phyloP scores from a whole-genome alignment of 2,888 invertebrate species.

The Malthinus flaveolus region DNA sequence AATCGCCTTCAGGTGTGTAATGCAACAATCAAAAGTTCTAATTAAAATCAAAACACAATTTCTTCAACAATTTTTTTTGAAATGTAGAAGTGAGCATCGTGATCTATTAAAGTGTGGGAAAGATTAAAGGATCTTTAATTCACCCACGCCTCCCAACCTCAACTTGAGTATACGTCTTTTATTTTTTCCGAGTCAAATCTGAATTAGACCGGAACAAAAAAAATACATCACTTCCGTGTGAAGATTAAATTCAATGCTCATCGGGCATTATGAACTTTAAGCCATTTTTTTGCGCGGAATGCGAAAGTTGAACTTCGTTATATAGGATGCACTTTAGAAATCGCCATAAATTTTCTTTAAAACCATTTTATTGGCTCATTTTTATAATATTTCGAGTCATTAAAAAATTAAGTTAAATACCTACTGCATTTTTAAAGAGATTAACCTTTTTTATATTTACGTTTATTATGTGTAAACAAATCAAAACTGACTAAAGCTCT shows the following conservation, averaged over 20 bases:
- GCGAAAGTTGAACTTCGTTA: conserved; percentile 5
- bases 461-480: conserved; percentile 2
- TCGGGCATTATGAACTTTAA: not conserved
- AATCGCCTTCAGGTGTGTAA: too few relatives aligned
- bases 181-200: not conserved
- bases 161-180: not conserved
- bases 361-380: conserved; percentile 34
- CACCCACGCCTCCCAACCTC: conserved; percentile 8
- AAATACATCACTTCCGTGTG: not conserved
- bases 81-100: conserved; percentile 13
- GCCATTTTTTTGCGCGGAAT: not conserved
- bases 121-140: conserved; percentile 13
- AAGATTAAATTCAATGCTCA: not conserved
- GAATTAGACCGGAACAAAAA: conserved; percentile 1
- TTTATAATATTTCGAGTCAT: conserved; percentile 25
- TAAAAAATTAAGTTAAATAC: conserved; percentile 23
- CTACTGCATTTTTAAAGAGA: not conserved
- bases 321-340: conserved; percentile 22
- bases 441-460: not conserved
- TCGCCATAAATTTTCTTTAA: conserved; percentile 32
- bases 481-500: not conserved
- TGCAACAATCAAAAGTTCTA: not conserved
- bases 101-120: conserved; percentile 23
- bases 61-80: not conserved
- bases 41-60: conserved; percentile 5